These are phyloP conservation scores for Platycnemis pennipes DNA, from an alignment of 2,888 invertebrate species.

Conservation along the genomic window DNA sequence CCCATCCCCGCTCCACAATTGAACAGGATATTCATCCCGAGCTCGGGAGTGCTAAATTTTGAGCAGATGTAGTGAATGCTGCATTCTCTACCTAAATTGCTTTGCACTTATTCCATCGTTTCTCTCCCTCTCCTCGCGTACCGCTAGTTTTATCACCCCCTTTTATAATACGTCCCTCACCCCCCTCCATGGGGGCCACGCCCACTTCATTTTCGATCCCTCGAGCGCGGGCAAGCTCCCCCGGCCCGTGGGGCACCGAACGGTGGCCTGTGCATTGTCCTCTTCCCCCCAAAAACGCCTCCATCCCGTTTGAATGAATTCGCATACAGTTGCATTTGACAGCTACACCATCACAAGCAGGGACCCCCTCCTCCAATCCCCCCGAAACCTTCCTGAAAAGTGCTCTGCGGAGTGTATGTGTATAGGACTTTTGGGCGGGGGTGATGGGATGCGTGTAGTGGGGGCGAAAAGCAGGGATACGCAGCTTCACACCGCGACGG, in stretches of 20 bases:
- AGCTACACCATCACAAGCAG: not conserved
- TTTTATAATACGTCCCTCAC: not conserved
- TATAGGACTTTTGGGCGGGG: not conserved
- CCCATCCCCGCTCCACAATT: not conserved
- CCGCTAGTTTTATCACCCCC: no score
- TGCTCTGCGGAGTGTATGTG: not conserved
- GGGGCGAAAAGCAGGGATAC: not conserved
- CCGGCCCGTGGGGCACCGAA: not conserved
- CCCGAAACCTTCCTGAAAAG: no score
- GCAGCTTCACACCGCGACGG: no score
- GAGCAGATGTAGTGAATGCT: slow-evolving; percentile 5
- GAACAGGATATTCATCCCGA: not conserved
- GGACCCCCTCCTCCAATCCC: not conserved
- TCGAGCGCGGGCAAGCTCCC: not conserved
- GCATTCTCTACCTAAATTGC: not conserved
- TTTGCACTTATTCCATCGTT: not conserved
- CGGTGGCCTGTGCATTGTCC: not conserved
- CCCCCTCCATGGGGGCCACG: not conserved
- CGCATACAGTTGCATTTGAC: slow-evolving; percentile 24
- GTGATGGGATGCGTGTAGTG: not conserved
- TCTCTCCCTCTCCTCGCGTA: not conserved
- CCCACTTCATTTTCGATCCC: not conserved
- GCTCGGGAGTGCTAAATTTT: slow-evolving; percentile 11
- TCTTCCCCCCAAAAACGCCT: not conserved
- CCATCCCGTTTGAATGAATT: not conserved